A percentile compares a stretch with the other conserved stretches of the same genome.
Evolutionary conservation across 2,888 invertebrate species (phyloP).

Genomic region (Diploptera punctata): DNA sequence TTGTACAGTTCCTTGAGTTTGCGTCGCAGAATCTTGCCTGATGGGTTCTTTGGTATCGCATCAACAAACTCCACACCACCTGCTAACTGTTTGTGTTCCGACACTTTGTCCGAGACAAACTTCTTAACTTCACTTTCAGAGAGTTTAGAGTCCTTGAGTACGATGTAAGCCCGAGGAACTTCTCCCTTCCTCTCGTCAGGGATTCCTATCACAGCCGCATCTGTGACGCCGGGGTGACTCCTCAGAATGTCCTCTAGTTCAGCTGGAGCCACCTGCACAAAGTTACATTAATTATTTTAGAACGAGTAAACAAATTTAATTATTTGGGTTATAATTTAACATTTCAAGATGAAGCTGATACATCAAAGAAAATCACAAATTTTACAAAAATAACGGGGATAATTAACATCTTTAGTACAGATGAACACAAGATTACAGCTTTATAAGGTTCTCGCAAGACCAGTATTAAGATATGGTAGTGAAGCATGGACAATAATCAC

Average conservation of each 20-base stretch:
- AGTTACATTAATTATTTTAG: too few relatives aligned
- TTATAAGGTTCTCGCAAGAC: too few relatives aligned
- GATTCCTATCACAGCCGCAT: slow-evolving; percentile 59
- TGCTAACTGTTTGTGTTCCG: slow-evolving; percentile 49
- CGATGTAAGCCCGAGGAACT: slow-evolving; percentile 56
- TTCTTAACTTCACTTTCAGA: slow-evolving; percentile 48
- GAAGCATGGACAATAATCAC: too few relatives aligned
- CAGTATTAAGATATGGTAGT: too few relatives aligned
- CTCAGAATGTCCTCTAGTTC: slow-evolving; percentile 60
- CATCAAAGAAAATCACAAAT: too few relatives aligned
- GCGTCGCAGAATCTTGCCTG: slow-evolving; percentile 78
- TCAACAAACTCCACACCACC: slow-evolving; percentile 74
- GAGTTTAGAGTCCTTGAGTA: slow-evolving; percentile 47
- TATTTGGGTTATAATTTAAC: too few relatives aligned
- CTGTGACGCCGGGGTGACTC: slow-evolving; percentile 55
- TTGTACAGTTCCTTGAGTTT: slow-evolving; percentile 55
- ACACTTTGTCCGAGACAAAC: slow-evolving; percentile 49
- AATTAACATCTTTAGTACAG: too few relatives aligned
- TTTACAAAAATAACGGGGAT: too few relatives aligned
- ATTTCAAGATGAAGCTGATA: too few relatives aligned
- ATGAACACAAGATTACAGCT: too few relatives aligned
- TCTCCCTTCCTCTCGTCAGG: slow-evolving; percentile 54
- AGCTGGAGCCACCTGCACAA: slow-evolving; percentile 60
- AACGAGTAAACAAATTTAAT: too few relatives aligned
- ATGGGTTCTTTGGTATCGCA: slow-evolving; percentile 73